Evolutionary conservation across 1,140 invertebrate species (phyloP).

Genomic region (Drosophila melanogaster): Release_6_plus_ISO1_MT NT_033777.3:18158001-18158500

Average conservation of each 20-base stretch:
- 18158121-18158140: constrained; percentile 64
- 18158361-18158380: too few relatives aligned
- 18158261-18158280: too few relatives aligned
- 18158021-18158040: constrained; percentile 27
- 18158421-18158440: too few relatives aligned
- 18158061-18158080: constrained; percentile 54
- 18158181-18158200: neutral
- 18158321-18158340: too few relatives aligned
- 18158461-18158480: too few relatives aligned
- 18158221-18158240: neutral
- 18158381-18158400: too few relatives aligned
- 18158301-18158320: too few relatives aligned
- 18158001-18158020: constrained; percentile 42
- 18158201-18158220: neutral
- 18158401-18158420: too few relatives aligned
- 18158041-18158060: constrained; percentile 64
- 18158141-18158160: constrained; percentile 39
- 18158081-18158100: constrained; percentile 56
- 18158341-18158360: too few relatives aligned
- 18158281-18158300: too few relatives aligned
- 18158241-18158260: neutral
- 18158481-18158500: too few relatives aligned
- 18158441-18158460: too few relatives aligned
- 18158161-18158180: constrained; percentile 9
- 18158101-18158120: constrained; percentile 53